A percentile compares a stretch with the other conserved stretches of the same genome.
phyloP scores from a whole-genome alignment of 2,113 vertebrate genomes.

The Cercocebus atys region DNA sequence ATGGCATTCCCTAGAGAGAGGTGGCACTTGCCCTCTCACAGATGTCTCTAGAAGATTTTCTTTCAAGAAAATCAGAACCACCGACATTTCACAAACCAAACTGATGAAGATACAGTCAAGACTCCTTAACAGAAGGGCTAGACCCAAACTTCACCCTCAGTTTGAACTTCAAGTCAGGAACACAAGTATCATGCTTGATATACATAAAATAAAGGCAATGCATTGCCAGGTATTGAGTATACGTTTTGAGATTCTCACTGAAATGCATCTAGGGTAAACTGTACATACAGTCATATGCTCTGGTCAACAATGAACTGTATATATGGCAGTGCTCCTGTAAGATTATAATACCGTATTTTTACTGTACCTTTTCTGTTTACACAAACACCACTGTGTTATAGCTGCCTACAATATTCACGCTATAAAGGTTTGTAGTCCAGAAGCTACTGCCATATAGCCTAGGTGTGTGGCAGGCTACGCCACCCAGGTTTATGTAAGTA shows the following conservation, averaged over 20 bases:
- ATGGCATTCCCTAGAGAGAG: conserved; percentile 97
- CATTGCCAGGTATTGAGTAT: neutral
- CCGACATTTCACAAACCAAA: neutral
- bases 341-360: neutral
- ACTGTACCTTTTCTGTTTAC: neutral
- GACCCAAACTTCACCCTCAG: neutral
- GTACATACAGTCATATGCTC: neutral
- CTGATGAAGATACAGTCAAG: neutral
- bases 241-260: neutral
- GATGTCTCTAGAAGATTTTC: conserved; percentile 88
- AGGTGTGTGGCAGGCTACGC: neutral
- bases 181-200: neutral
- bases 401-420: neutral
- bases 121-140: neutral
- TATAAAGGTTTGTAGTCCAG: neutral
- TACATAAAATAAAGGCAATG: neutral
- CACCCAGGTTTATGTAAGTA: neutral
- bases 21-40: conserved; percentile 98
- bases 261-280: neutral
- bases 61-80: conserved; percentile 10
- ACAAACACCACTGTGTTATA: neutral
- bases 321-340: neutral
- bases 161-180: conserved; percentile 29
- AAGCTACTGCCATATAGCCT: neutral
- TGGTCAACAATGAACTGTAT: neutral